These are phyloP conservation scores for Brachylomia viminalis DNA, from an alignment of 2,888 invertebrate genomes.

Conservation along the genomic window DNA sequence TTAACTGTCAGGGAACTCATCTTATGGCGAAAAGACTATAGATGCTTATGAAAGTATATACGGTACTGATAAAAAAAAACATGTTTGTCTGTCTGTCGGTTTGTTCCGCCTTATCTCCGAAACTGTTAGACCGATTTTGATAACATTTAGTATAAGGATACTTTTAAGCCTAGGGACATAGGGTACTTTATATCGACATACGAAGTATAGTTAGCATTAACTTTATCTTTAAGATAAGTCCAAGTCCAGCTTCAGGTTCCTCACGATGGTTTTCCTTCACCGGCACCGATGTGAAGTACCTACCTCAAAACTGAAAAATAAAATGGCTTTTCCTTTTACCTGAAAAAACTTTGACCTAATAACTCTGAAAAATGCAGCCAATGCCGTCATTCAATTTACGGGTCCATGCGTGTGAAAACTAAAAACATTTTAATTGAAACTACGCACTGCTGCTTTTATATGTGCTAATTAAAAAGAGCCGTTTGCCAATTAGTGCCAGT, in stretches of 20 bases:
- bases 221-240: too few species aligned
- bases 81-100: too few species aligned
- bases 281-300: not conserved
- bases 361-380: conserved; percentile 39
- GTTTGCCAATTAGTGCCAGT: conserved; percentile 44
- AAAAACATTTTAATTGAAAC: conserved; percentile 54
- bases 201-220: too few species aligned
- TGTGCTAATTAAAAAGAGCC: conserved; percentile 48
- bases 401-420: conserved; percentile 22
- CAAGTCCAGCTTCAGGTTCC: not conserved
- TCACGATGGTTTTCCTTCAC: not conserved
- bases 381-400: conserved; percentile 34
- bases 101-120: too few species aligned
- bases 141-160: too few species aligned
- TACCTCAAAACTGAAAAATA: not conserved
- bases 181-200: too few species aligned
- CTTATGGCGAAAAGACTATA: too few species aligned
- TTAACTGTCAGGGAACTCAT: too few species aligned
- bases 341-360: conserved; percentile 19
- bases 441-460: conserved; percentile 22
- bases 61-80: too few species aligned
- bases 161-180: too few species aligned
- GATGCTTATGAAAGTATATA: too few species aligned
- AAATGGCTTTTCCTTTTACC: not conserved
- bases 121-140: too few species aligned